Base-by-base conservation (phyloP, 2,797 vertebrate species). In the Esox masquinongy region DNA sequence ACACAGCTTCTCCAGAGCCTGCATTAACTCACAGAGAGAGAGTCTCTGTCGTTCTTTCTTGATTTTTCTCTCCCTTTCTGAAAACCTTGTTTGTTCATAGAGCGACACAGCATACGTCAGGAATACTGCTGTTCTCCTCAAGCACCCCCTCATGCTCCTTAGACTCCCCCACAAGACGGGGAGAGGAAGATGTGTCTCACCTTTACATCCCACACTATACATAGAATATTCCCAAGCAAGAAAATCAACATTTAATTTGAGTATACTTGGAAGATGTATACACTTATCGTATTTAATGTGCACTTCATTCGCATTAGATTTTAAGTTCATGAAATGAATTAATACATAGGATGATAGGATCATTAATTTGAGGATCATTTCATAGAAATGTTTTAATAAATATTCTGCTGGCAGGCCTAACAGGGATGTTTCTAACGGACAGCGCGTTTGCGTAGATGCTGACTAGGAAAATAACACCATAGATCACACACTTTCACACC, bases 21-120 rank as follows among this genome's bases (percentile, higher is more conserved):
- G 73, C 79, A 53, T 71, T 53, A 59, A 16, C 78, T 87, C 51
- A 74, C 75, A 73, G 75, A 84, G 76, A 81, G 76, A 81, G 15
- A 6, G 14, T 70, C 22, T n/a, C 39, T 24, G 8, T 47, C 39
- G 29, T 17, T 50, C 19, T 50, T 4, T 49, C 26, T 49, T 49
- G 74, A 72, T 16, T 29, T 36, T 39, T 71, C 36, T 29, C 34
- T 51, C 47, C 11, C 19, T 56, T 5, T 59, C 51, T 2, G 16
- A n/a, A 17, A 76, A 72, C 36, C 68, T 51, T 39, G 36, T 68
- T 68, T 68, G 66, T 68, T 68, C 39, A 16, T n/a, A 68, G 66
- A 75, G 26, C 63, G 17, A 53, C 2, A 26, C 7, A 31, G 34
- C 53, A 22, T 12, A 64, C 39, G 12, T 22, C n/a, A 67, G 63